phyloP scores from a whole-genome alignment of 1,140 invertebrate species.

The Drosophila seguyi region DNA sequence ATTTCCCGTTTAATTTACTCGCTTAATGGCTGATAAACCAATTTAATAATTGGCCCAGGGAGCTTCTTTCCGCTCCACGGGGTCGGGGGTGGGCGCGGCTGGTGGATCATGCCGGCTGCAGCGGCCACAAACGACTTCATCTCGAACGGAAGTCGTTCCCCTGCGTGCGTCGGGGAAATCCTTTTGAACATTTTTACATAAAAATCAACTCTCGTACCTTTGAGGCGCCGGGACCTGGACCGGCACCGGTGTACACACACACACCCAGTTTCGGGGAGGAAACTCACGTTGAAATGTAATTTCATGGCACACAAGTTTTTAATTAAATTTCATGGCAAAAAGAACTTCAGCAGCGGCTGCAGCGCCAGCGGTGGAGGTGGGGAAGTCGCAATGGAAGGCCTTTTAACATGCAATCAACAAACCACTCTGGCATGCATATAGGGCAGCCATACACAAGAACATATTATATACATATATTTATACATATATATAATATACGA shows the following conservation, averaged over 20 bases:
- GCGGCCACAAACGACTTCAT: slow-evolving; percentile 44
- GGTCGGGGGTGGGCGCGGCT: neutral
- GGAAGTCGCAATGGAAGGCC: slow-evolving; percentile 50
- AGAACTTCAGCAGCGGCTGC: slow-evolving; percentile 30
- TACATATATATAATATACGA: slow-evolving; percentile 61
- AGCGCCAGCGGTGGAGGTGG: slow-evolving; percentile 17
- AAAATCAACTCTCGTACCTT: slow-evolving; percentile 69
- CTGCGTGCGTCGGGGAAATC: slow-evolving; percentile 22
- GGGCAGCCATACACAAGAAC: slow-evolving; percentile 64
- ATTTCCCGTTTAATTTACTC: slow-evolving; percentile 50
- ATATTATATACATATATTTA: slow-evolving; percentile 46
- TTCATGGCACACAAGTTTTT: slow-evolving; percentile 84
- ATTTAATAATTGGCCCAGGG: slow-evolving; percentile 45
- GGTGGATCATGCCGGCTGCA: slow-evolving; percentile 37
- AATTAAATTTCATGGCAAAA: slow-evolving; percentile 83
- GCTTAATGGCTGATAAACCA: slow-evolving; percentile 39
- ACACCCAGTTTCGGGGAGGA: slow-evolving; percentile 37
- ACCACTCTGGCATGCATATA: slow-evolving; percentile 81
- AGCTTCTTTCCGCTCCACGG: neutral
- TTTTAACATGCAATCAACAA: slow-evolving; percentile 83
- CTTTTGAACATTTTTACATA: slow-evolving; percentile 57
- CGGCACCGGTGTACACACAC: slow-evolving; percentile 10
- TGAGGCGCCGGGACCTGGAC: slow-evolving; percentile 19
- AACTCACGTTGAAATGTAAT: slow-evolving; percentile 81
- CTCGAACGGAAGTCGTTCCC: slow-evolving; percentile 61